Conservation (phyloP, 2,888 invertebrate genomes). For the Disparrhopalites patrizii region DNA sequence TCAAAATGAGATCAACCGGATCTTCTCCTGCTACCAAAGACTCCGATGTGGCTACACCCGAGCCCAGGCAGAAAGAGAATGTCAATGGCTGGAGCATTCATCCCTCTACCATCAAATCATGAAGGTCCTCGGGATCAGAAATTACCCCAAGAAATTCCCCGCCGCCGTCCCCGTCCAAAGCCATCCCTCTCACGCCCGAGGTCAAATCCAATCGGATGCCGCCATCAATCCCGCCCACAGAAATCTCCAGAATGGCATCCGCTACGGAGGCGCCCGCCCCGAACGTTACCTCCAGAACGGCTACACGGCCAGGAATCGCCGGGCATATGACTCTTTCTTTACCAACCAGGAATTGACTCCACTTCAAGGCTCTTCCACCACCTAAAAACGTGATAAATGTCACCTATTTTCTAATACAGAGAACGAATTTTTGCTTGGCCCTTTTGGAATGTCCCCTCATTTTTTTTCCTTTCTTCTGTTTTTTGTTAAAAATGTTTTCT, state of each 20-base stretch:
- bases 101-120: slow-evolving; percentile 23
- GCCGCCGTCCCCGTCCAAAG: background rate
- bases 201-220: background rate
- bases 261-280: slow-evolving; percentile 8
- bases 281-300: background rate
- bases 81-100: slow-evolving; percentile 21
- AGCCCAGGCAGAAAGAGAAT: slow-evolving; percentile 18
- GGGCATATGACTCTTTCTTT: slow-evolving; percentile 22
- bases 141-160: slow-evolving; percentile 12
- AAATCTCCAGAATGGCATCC: slow-evolving; percentile 24
- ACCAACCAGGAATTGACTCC: slow-evolving; percentile 3
- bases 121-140: slow-evolving; percentile 17
- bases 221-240: slow-evolving; percentile 17
- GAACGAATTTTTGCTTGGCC: no score
- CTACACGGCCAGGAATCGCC: background rate
- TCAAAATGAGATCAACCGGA: slow-evolving; percentile 13
- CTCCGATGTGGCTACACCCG: slow-evolving; percentile 18
- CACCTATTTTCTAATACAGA: no score
- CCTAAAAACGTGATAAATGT: no score
- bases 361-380: background rate
- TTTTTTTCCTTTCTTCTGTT: no score
- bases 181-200: background rate
- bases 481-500: no score
- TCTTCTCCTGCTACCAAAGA: slow-evolving; percentile 22
- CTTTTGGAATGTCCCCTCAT: no score